Evolutionary conservation across 2,888 invertebrate species (phyloP), one percentile per base, ranked within the genome.

Genomic region (Chymomyza fuscimana): DNA sequence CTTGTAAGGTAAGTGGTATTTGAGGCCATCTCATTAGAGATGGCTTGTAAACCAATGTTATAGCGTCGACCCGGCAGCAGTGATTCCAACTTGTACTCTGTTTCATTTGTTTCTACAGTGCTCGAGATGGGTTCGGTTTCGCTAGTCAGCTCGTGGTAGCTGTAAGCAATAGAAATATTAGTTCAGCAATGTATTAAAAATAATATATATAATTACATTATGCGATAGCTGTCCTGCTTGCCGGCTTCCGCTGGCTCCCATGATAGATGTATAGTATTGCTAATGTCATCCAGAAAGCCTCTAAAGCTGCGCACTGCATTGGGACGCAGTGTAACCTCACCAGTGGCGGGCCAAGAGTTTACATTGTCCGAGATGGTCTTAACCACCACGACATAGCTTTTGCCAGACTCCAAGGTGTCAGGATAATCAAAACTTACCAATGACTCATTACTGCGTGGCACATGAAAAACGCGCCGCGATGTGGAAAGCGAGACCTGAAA

Each of bases 301-400:
- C 92, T 92, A 77, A 97, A 91, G 78, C 94, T 93, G 16, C 92
- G 92, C 40, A 97, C 96, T 29, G 96, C 95, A 83, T 97, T 92
- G 50, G 97, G 97, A 90, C 95, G 95, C 78, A 97, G 93, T 54
- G 97, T 98, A 64, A 98, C 95, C 90, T 97, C 97, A 22, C 95
- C 94, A 68, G 95, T 94, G 70, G 96, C 96, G 19, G 97, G 97
- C 97, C 97, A 97, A 25, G 97, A 97, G 72, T 97, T 96, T 22
- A 98, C 98, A 93, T 97, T 97, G 70, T 97, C 98, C 61, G 97
- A 97, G 79, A 97, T 96, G 19, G 97, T 97, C 93, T 98, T 98
- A 58, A 98, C 97, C 77, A 96, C 94, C 76, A 97, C 96, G 90
- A 96, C 95, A 92, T 97, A 98, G 40, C 96, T 96, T 90, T 95